These are phyloP conservation scores for Dermolepida albohirtum DNA, from an alignment of 2,888 invertebrate genomes.

Conservation along the genomic window DNA sequence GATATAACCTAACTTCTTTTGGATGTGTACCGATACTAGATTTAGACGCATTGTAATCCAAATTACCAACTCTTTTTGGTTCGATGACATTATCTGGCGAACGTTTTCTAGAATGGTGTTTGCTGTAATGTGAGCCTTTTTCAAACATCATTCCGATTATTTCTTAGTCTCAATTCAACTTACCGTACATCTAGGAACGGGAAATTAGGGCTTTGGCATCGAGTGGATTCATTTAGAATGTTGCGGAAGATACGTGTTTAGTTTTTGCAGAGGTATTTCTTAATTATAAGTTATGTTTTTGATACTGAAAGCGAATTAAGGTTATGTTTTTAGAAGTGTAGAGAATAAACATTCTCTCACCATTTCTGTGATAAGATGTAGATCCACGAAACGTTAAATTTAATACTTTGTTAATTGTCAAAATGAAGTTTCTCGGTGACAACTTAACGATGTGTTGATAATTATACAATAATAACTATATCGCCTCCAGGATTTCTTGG, in stretches of 20 bases:
- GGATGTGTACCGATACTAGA: constrained; percentile 39
- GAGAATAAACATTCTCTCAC: background rate
- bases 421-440: constrained; percentile 24
- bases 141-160: constrained; percentile 1
- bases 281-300: background rate
- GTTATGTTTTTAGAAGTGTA: background rate
- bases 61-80: constrained; percentile 25
- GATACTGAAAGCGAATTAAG: background rate
- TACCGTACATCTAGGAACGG: constrained; percentile 32
- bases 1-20: constrained; percentile 37
- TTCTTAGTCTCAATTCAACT: constrained; percentile 1
- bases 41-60: constrained; percentile 31
- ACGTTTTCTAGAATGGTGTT: background rate
- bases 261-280: too few relatives aligned
- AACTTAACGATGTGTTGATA: constrained; percentile 26
- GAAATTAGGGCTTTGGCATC: background rate
- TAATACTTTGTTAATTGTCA: constrained; percentile 25
- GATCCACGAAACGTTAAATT: constrained; percentile 17
- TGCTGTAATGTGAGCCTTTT: constrained; percentile 6
- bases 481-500: too few relatives aligned
- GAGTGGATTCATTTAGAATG: constrained; percentile 17
- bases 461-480: too few relatives aligned
- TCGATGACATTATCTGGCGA: constrained; percentile 15
- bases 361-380: constrained; percentile 12
- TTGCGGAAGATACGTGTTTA: background rate